Percentiles rank a stretch among this genome's conserved stretches.
Conservation (phyloP, 23 tunicate genomes). For the Halocynthia roretzi region DNA sequence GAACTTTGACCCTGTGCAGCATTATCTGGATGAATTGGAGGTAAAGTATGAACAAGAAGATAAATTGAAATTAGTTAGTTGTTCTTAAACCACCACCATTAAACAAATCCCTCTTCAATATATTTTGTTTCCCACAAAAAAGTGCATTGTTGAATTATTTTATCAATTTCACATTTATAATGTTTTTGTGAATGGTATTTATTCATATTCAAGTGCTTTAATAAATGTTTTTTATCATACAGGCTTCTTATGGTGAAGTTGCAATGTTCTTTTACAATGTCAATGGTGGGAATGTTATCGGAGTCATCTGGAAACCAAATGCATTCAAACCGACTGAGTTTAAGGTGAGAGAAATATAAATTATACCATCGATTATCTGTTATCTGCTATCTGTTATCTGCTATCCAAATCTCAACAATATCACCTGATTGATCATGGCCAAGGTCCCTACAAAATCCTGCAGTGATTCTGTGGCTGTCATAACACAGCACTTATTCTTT, state of each 20-base stretch:
- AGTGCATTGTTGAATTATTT: too few species aligned
- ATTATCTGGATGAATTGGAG: constrained; percentile 48
- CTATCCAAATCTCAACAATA: background rate
- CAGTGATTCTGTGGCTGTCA: background rate
- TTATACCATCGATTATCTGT: background rate
- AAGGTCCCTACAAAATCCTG: background rate
- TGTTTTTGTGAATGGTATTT: too few species aligned
- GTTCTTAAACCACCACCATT: too few species aligned
- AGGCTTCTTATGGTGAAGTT: constrained; percentile 50
- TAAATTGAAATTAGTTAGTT: too few species aligned
- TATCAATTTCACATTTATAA: too few species aligned
- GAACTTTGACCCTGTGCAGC: constrained; percentile 43
- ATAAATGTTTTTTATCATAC: too few species aligned
- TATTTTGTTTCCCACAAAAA: too few species aligned
- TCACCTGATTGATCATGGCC: background rate
- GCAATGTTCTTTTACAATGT: constrained; percentile 72
- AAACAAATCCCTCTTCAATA: too few species aligned
- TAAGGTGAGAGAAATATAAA: constrained; percentile 29
- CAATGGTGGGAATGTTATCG: constrained; percentile 40
- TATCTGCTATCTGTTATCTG: too few species aligned
- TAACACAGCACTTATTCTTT: background rate
- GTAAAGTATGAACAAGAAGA: too few species aligned
- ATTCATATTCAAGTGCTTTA: too few species aligned
- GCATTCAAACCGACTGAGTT: constrained; percentile 37
- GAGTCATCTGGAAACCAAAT: constrained; percentile 60